These are phyloP conservation scores for Heliconius charithonia DNA, from an alignment of 2,888 invertebrate genomes.

Conservation along the genomic window DNA sequence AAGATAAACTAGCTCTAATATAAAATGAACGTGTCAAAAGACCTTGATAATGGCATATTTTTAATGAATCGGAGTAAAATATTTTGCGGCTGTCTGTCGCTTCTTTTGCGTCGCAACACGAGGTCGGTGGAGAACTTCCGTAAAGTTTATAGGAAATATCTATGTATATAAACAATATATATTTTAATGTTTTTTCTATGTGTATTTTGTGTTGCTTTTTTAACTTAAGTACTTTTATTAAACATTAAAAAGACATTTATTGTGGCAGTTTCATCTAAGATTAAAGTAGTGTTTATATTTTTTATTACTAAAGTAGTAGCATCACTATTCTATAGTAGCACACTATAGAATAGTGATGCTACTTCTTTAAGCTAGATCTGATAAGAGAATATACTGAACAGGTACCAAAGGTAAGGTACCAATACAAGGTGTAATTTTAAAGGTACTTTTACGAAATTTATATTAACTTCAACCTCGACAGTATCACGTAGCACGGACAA, in stretches of 20 bases:
- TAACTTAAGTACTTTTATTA: background rate
- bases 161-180: background rate
- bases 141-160: constrained; percentile 40
- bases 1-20: constrained; percentile 66
- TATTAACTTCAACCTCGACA: constrained; percentile 35
- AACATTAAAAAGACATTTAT: background rate
- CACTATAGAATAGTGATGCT: too few relatives aligned
- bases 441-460: constrained; percentile 6
- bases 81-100: constrained; percentile 61
- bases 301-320: too few relatives aligned
- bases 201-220: background rate
- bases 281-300: background rate
- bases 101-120: constrained; percentile 50
- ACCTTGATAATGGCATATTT: constrained; percentile 74
- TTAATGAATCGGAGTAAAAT: constrained; percentile 65
- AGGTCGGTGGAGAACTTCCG: constrained; percentile 54
- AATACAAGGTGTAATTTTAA: background rate
- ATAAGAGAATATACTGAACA: background rate
- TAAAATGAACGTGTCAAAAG: constrained; percentile 72
- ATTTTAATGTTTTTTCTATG: background rate
- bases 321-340: too few relatives aligned
- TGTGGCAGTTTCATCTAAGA: background rate
- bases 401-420: background rate
- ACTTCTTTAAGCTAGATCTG: background rate
- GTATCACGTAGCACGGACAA: constrained; percentile 34